These are phyloP conservation scores for Tenodera sinensis DNA, from an alignment of 2,888 invertebrate genomes.

Conservation along the genomic window DNA sequence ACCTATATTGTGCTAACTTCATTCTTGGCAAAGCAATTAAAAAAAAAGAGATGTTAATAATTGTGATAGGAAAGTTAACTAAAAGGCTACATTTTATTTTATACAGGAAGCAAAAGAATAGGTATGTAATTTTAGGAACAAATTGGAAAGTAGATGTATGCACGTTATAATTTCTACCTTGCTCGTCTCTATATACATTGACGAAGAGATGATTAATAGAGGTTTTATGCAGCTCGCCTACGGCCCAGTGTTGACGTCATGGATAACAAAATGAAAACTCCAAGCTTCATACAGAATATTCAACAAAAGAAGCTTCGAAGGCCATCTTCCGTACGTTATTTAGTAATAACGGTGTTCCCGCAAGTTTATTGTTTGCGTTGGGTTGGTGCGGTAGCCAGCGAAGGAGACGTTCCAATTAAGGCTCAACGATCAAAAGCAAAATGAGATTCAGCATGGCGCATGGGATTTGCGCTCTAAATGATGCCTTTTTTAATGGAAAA, in stretches of 20 bases:
- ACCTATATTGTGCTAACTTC: too few species aligned
- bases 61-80: too few species aligned
- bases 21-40: too few species aligned
- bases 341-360: background rate
- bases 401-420: background rate
- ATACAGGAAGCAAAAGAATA: background rate
- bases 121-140: background rate
- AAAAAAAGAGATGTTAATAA: too few species aligned
- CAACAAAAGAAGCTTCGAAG: background rate
- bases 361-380: background rate
- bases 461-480: background rate
- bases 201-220: background rate
- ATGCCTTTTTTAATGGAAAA: background rate
- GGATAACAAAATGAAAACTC: background rate
- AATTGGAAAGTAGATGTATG: background rate
- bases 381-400: too few species aligned
- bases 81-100: background rate
- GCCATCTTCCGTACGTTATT: background rate
- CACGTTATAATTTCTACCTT: background rate
- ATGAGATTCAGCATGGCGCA: background rate
- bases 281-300: background rate
- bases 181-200: background rate
- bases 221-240: background rate
- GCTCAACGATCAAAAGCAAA: background rate
- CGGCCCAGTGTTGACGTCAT: background rate